These are phyloP conservation scores for Morelia viridis DNA, from an alignment of 2,797 vertebrate species.

Conservation along the genomic window DNA sequence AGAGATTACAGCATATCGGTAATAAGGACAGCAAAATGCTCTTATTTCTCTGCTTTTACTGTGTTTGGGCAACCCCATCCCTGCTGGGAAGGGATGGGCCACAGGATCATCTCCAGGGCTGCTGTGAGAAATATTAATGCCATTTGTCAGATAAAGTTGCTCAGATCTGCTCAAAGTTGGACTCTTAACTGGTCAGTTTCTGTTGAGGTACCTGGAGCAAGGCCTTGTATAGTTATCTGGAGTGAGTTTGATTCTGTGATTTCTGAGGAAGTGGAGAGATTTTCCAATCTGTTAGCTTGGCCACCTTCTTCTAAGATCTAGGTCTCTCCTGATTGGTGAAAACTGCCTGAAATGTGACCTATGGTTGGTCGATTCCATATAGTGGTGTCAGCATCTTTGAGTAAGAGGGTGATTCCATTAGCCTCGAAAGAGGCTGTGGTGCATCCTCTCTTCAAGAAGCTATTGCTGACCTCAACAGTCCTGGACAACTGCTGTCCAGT, in stretches of 20 bases:
- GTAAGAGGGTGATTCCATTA: not conserved
- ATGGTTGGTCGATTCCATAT: not conserved
- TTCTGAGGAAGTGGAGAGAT: not conserved
- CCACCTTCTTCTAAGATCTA: not conserved
- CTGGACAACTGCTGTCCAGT: not conserved
- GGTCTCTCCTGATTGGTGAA: not conserved
- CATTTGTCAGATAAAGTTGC: not conserved
- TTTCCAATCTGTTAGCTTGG: not conserved
- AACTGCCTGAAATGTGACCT: not conserved
- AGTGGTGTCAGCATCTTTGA: not conserved
- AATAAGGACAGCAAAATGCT: not conserved
- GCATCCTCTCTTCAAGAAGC: not conserved
- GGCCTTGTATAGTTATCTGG: not conserved
- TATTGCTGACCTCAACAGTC: not conserved
- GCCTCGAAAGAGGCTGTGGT: not conserved
- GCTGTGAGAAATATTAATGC: not conserved
- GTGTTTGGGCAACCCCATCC: not conserved
- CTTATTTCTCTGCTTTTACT: not conserved
- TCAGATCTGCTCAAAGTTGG: not conserved
- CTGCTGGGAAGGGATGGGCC: not conserved
- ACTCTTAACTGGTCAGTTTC: not conserved
- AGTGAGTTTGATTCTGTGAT: not conserved
- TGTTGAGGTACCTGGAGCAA: not conserved
- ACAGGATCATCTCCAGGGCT: not conserved
- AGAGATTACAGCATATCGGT: not conserved